These are phyloP conservation scores for Anguilla pacifica DNA, from an alignment of 2,797 vertebrate genomes.

Conservation along the genomic window DNA sequence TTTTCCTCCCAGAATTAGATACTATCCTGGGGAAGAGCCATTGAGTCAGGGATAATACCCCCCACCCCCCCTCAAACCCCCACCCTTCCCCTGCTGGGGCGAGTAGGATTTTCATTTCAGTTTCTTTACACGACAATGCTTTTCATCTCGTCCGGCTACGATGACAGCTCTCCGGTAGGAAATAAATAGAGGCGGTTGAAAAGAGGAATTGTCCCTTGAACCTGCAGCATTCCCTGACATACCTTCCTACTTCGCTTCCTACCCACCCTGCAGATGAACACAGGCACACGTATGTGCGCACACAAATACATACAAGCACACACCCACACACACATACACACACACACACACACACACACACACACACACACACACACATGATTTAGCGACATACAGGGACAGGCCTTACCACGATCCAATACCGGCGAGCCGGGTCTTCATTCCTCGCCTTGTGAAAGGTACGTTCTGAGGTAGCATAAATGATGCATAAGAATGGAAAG, in stretches of 20 bases:
- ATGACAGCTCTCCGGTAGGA: constrained; percentile 86
- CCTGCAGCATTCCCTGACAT: constrained; percentile 77
- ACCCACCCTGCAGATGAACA: not conserved
- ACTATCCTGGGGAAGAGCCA: constrained; percentile 91
- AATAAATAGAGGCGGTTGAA: constrained; percentile 95
- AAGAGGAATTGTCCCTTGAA: constrained; percentile 90
- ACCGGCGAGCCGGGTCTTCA: constrained; percentile 40
- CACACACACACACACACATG: constrained; percentile 65
- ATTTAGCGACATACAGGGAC: constrained; percentile 74
- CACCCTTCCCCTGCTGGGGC: constrained; percentile 85
- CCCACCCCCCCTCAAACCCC: constrained; percentile 59
- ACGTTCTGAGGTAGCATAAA: constrained; percentile 85
- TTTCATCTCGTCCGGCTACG: constrained; percentile 88
- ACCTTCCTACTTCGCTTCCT: constrained; percentile 50
- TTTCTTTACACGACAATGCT: constrained; percentile 93
- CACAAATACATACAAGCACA: not conserved
- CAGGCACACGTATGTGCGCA: constrained; percentile 28
- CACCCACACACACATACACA: constrained; percentile 20
- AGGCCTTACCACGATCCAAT: constrained; percentile 66
- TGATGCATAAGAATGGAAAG: constrained; percentile 86
- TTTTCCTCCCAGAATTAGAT: constrained; percentile 93
- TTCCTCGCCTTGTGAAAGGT: constrained; percentile 77
- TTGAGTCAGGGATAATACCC: constrained; percentile 91
- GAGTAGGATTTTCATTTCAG: constrained; percentile 96
- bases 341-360: constrained; percentile 65